Evolutionary conservation across 1,140 invertebrate genomes (phyloP).

Genomic region (Ptiloglossa arizonensis): DNA sequence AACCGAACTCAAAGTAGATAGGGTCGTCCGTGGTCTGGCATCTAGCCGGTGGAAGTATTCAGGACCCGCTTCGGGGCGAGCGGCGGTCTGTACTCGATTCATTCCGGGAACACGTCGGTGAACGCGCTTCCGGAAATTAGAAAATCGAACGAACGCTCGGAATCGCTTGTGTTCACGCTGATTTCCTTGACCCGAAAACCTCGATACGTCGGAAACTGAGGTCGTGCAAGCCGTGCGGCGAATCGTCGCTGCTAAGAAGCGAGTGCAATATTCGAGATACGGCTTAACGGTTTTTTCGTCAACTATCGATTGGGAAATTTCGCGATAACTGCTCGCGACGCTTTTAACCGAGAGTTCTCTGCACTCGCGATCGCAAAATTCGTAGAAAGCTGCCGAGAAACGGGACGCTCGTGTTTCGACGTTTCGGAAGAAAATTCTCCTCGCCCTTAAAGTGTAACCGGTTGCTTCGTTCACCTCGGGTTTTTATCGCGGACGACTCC

Average conservation of each 20-base stretch:
- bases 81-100: background rate
- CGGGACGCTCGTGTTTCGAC: background rate
- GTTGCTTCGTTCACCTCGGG: slow-evolving; percentile 16
- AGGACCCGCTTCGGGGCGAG: background rate
- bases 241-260: background rate
- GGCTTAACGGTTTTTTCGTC: too few relatives aligned
- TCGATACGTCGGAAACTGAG: background rate
- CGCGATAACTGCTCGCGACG: background rate
- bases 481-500: slow-evolving; percentile 10
- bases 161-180: background rate
- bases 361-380: slow-evolving; percentile 31
- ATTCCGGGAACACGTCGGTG: background rate
- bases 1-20: slow-evolving; percentile 24
- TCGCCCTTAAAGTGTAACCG: slow-evolving; percentile 1
- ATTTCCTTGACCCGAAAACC: slow-evolving; percentile 40
- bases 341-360: background rate
- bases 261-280: too few relatives aligned
- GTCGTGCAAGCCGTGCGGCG: background rate
- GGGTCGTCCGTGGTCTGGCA: slow-evolving; percentile 22
- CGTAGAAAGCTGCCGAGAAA: background rate
- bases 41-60: slow-evolving; percentile 15
- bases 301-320: background rate
- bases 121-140: slow-evolving; percentile 53
- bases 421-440: background rate
- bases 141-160: slow-evolving; percentile 39